Evolutionary conservation across 2,888 invertebrate species (phyloP), one percentile per base, ranked within the genome.

Genomic region (Dolichomitus sp.): DNA sequence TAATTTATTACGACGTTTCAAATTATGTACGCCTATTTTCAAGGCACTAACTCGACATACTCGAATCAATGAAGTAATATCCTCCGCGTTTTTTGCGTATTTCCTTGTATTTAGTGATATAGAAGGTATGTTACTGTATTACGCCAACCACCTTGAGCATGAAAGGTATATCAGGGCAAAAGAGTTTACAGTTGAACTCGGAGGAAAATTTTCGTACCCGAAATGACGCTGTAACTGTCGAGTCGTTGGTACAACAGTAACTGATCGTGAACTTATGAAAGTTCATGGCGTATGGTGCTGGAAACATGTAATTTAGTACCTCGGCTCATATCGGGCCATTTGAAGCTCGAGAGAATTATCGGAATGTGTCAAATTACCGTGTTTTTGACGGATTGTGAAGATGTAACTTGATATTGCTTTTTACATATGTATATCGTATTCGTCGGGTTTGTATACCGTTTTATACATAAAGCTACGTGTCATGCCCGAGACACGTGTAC

Each of bases 291-390:
- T 69, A 75, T 48, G 61, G 78, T 42, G 78, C 70, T 65, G n/a
- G 45, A 17, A 59, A 45, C 19, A 33, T 37, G 48, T 72, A 45
- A 68, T 73, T 77, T 50, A 59, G 59, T 72, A 72, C 40, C 59
- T 72, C 66, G 63, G 57, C 65, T 69, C 40, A 54, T 70, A 45
- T 45, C 61, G 70, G 45, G 37, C 37, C 66, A 37, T 59, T 73
- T 45, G 19, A 40, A n/a, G 12, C 54, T n/a, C 40, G 59, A 37
- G 70, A 57, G 54, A 72, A 59, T 59, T 42, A 73, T 66, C 65
- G 66, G 66, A 65, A 80, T 66, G 65, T 66, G 81, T 81, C 76
- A 72, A 81, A 72, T 76, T 77, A 30, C 74, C 75, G 70, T 75
- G 45, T 63, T 61, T 61, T 17, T n/a, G 48, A 9, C 61, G 61